Conservation (phyloP, 2,888 invertebrate species). For the Mystacides longicornis region DNA sequence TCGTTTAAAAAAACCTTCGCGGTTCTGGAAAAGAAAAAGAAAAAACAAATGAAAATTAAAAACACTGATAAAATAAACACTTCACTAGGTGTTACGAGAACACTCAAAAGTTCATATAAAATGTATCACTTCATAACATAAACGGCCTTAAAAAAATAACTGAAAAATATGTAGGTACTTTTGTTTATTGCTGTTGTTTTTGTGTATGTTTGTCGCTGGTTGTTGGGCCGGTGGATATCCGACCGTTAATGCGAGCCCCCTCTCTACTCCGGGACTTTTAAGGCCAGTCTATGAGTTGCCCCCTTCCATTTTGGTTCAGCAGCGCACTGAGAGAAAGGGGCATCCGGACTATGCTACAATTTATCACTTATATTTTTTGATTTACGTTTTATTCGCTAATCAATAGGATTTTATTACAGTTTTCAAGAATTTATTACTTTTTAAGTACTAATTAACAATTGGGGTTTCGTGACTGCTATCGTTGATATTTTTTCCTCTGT, state of each 20-base stretch:
- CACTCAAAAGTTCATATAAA: neutral
- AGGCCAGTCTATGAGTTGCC: conserved; percentile 9
- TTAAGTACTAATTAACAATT: no score
- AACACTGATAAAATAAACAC: no score
- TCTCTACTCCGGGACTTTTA: conserved; percentile 14
- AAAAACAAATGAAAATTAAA: neutral
- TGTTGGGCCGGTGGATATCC: conserved; percentile 15
- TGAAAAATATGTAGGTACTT: neutral
- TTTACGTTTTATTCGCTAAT: neutral
- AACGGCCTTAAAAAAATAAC: neutral
- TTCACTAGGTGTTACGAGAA: neutral
- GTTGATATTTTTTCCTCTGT: no score
- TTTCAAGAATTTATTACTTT: no score
- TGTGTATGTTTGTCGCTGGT: conserved; percentile 6
- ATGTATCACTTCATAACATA: neutral
- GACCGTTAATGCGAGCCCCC: conserved; percentile 13
- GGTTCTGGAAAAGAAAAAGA: neutral
- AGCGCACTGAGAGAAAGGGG: conserved; percentile 16
- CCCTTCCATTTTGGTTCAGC: conserved; percentile 10
- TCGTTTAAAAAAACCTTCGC: neutral
- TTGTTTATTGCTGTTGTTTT: neutral
- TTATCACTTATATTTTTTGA: neutral
- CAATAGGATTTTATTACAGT: no score
- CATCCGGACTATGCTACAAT: conserved; percentile 3
- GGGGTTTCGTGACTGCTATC: no score